Percentiles rank a stretch among this genome's conserved stretches.
These are phyloP conservation scores for Pseudeuparius sepicola DNA, from an alignment of 2,888 invertebrate genomes.

Conservation along the genomic window DNA sequence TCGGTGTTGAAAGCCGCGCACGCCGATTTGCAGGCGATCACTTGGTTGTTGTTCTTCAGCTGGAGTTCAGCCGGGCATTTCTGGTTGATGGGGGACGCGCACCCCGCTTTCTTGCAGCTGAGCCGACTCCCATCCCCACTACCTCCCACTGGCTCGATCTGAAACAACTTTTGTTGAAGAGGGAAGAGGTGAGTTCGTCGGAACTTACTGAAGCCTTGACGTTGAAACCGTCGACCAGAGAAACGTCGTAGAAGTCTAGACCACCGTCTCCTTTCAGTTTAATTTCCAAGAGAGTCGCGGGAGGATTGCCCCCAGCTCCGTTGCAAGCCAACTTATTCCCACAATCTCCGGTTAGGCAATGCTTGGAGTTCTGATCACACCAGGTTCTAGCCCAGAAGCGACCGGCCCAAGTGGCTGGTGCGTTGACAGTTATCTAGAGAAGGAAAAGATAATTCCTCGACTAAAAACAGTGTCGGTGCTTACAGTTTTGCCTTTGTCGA, in stretches of 20 bases:
- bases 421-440: slow-evolving; percentile 14
- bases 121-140: slow-evolving; percentile 30
- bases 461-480: too few relatives aligned
- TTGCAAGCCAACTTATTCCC: slow-evolving; percentile 36
- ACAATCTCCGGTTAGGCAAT: slow-evolving; percentile 38
- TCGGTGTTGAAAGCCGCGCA: slow-evolving; percentile 40
- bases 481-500: slow-evolving; percentile 27
- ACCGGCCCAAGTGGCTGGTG: slow-evolving; percentile 22
- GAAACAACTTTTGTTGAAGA: too few relatives aligned
- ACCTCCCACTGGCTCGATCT: slow-evolving; percentile 31
- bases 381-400: slow-evolving; percentile 35
- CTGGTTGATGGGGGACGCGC: slow-evolving; percentile 33
- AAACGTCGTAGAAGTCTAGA: slow-evolving; percentile 42
- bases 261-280: slow-evolving; percentile 35
- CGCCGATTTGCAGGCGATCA: slow-evolving; percentile 41
- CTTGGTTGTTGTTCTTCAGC: slow-evolving; percentile 25
- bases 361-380: slow-evolving; percentile 32
- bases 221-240: slow-evolving; percentile 44
- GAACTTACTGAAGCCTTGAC: slow-evolving; percentile 32
- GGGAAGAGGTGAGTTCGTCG: too few relatives aligned
- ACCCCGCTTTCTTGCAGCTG: slow-evolving; percentile 35
- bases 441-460: not conserved
- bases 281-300: slow-evolving; percentile 39
- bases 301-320: slow-evolving; percentile 39
- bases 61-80: slow-evolving; percentile 36